Base-by-base conservation (phyloP, 2,113 vertebrate species). In the Aleadryas rufinucha region DNA sequence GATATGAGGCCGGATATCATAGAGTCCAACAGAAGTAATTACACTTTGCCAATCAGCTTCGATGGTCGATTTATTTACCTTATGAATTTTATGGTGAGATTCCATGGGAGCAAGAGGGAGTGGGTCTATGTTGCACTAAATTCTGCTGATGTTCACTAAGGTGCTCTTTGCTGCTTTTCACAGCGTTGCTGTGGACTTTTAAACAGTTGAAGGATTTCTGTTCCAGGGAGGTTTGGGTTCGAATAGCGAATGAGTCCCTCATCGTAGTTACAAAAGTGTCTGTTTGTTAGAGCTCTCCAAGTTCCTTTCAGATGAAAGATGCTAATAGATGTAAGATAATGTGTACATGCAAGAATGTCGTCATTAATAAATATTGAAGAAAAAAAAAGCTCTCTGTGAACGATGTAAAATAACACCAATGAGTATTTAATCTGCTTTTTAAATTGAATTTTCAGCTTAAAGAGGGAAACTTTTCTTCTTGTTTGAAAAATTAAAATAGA, bases 401-500 rank as follows among this genome's bases (percentile, higher is more conserved):
- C 10, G 22, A 95, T 95, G 42, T 77, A 88, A 89, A 70, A 75
- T 86, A 95, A 45, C 92, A 97, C 89, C 94, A 96, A 94, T 95
- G 94, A 95, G 84, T 97, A 96, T 96, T 96, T 96, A 96, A 95
- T 94, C 82, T 95, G 90, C 79, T 92, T 95, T 95, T 94, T 91
- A 75, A 96, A 97, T 93, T 92, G 91, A 95, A 95, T 93, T 96
- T 96, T 96, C 78, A 96, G 35, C 49, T 94, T 97, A 97, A 95
- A 95, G 72, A 91, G 83, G 72, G 90, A 65, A 94, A 96, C 96
- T 96, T 97, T 86, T 96, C 77, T 94, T 93, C 95, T 96, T 96
- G 90, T 94, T 96, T 92, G 93, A 95, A 97, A 97, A 96, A 97
- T 52, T 96, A 95, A 96, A 96, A 97, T 95, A 95, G 95, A 97